Evolutionary conservation across 2,888 invertebrate genomes (phyloP), one percentile per base, ranked within the genome.

Genomic region (Sesia apiformis): DNA sequence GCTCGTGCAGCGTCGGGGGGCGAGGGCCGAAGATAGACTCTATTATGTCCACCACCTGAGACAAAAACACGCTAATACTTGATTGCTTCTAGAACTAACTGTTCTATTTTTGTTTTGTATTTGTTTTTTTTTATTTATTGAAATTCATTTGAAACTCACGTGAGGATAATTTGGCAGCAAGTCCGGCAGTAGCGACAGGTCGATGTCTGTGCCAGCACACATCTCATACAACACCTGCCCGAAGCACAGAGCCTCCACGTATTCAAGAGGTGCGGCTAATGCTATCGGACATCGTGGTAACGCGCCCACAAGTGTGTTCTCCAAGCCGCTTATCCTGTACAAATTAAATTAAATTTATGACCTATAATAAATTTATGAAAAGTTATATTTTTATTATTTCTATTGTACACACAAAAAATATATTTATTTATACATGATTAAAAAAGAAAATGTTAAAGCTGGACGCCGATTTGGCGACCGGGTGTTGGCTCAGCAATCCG

Each of bases 221-320:
- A 97, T 97, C 87, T 97, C 97, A 78, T 95, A 97, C 56, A 98
- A 88, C 70, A 97, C 92, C 77, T 95, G 95, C 40, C 96, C 97
- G 66, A 97, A 94, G 81, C 92, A 84, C 39, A 91, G 75, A 4
- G 91, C 84, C 67, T 92, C 92, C 55, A 89, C 91, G 64, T 86
- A 82, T 40, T 80, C 84, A 4, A 70, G 56, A 4, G 74, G 72
- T 0, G 79, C 75, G 2, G 75, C 72, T 52, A 90, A 78, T 46
- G 85, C 85, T 42, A 76, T 66, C 0, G 80, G 71, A 54, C 74
- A 72, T 39, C 88, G 82, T 2, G 95, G 93, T 23, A 91, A 84
- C 52, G 95, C 92, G 3, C 96, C 96, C 51, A 97, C 90, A 54
- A 97, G 85, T 0, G 94, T 93, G 80, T 97, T 97, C 82, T 97